Evolutionary conservation across 2,797 vertebrate species (phyloP), one percentile per base, ranked within the genome.

Genomic region (Serranus cabrilla): DNA sequence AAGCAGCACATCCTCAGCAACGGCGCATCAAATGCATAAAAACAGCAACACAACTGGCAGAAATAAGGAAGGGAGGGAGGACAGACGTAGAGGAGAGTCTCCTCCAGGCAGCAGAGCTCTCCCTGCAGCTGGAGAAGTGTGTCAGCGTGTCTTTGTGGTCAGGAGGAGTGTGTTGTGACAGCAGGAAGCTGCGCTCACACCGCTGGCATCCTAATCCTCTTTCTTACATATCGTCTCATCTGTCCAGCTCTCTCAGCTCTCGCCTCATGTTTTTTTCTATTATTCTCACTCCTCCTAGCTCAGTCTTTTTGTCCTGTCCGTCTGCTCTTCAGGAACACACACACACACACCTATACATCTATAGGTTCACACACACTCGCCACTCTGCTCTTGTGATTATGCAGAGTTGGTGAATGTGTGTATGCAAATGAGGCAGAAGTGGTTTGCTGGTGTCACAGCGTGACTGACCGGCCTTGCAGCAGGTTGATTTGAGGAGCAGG

Each of bases 381-480:
- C 14, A 18, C 45, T 57, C 34, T 4, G 50, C 51, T 63, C 42
- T 39, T 61, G 34, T 73, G 78, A 83, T 82, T 85, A 77, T 86
- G 58, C 81, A 57, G 77, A 83, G 71, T 58, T 14, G 60, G 56
- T 55, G 69, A 70, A 50, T 65, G 56, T 73, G 58, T 43, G 54
- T 74, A 89, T 90, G 84, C 69, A 91, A 80, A 90, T 83, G 81
- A 84, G 58, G 66, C 13, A 31, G 68, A 76, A 68, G 72, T 54
- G 71, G 64, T 83, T 76, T 49, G 63, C 71, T 31, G 71, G 65
- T 63, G 83, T 80, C 74, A 77, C 86, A 77, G 79, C 47, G 57
- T 81, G 87, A 85, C 78, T 63, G 83, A 75, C 79, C 74, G 62
- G 78, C 50, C 74, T 77, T 12, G 67, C 78, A 71, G 78, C 76